Conservation (phyloP, 2,113 vertebrate genomes). For the Pseudonaja textilis region DNA sequence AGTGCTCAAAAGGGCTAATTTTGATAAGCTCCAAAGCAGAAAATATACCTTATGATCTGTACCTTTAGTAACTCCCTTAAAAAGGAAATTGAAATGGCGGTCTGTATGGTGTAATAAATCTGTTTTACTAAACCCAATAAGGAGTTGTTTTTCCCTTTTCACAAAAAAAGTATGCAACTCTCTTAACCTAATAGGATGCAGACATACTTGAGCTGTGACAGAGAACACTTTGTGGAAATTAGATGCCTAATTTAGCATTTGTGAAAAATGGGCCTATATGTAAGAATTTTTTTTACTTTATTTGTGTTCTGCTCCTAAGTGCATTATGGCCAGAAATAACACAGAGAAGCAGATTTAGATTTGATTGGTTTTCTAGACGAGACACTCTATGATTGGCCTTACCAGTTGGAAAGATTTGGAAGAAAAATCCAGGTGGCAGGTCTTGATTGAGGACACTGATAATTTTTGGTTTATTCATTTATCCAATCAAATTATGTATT, state of each 20-base stretch:
- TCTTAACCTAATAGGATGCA: not conserved
- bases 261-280: not conserved
- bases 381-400: not conserved
- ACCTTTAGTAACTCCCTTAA: not conserved
- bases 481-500: not conserved
- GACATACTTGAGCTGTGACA: not conserved
- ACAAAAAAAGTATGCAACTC: not conserved
- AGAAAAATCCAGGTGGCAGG: not conserved
- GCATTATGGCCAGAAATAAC: not conserved
- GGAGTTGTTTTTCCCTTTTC: slow-evolving; percentile 16
- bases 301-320: not conserved
- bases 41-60: not conserved
- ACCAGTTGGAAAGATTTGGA: not conserved
- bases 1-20: not conserved
- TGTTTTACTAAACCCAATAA: slow-evolving; percentile 1
- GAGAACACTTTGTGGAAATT: not conserved
- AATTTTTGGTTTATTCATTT: not conserved
- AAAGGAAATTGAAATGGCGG: not conserved
- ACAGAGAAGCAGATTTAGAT: not conserved
- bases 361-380: not conserved
- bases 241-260: not conserved
- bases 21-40: not conserved
- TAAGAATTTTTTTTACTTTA: not conserved
- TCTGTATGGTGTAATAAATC: not conserved
- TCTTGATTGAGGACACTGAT: not conserved